A percentile compares a stretch with the other conserved stretches of the same genome.
phyloP scores from a whole-genome alignment of 2,113 vertebrate genomes.

The Caranx melampygus region DNA sequence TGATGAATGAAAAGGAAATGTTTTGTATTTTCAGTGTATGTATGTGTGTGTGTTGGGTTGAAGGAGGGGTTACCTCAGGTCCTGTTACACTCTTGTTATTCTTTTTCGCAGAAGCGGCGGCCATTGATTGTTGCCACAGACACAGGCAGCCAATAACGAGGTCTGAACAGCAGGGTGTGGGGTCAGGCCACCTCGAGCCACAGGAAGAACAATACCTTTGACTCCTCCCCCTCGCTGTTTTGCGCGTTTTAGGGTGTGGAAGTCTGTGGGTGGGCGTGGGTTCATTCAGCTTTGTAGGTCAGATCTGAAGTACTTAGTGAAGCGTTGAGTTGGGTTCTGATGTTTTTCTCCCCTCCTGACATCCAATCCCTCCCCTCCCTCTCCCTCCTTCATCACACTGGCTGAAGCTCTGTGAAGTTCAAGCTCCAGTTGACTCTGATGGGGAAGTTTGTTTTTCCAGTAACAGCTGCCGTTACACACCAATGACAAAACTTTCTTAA shows the following conservation, averaged over 20 bases:
- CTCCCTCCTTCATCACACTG: conserved; percentile 15
- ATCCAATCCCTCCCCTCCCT: conserved; percentile 14
- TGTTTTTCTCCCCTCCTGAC: conserved; percentile 18
- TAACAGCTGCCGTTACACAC: background rate
- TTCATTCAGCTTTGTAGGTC: conserved; percentile 58
- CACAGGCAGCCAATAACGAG: conserved; percentile 74
- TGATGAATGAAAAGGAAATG: background rate
- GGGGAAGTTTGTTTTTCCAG: conserved; percentile 11
- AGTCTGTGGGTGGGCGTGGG: conserved; percentile 42
- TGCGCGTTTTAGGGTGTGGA: conserved; percentile 47
- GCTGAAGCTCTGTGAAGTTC: conserved; percentile 3
- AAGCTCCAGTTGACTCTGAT: conserved; percentile 18
- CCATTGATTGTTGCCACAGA: conserved; percentile 59
- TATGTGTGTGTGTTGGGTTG: background rate
- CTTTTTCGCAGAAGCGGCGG: conserved; percentile 24
- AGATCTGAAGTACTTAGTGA: conserved; percentile 52
- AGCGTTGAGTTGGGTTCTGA: conserved; percentile 55
- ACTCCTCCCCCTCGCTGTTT: conserved; percentile 64
- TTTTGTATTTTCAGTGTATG: background rate
- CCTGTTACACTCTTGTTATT: conserved; percentile 51
- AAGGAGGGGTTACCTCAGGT: conserved; percentile 35
- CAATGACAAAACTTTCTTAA: background rate
- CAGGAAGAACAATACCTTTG: conserved; percentile 66
- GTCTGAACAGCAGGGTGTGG: conserved; percentile 65
- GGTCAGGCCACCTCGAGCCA: conserved; percentile 82